These are phyloP conservation scores for Cerceris ruficornis DNA, from an alignment of 2,888 invertebrate species.

Conservation along the genomic window DNA sequence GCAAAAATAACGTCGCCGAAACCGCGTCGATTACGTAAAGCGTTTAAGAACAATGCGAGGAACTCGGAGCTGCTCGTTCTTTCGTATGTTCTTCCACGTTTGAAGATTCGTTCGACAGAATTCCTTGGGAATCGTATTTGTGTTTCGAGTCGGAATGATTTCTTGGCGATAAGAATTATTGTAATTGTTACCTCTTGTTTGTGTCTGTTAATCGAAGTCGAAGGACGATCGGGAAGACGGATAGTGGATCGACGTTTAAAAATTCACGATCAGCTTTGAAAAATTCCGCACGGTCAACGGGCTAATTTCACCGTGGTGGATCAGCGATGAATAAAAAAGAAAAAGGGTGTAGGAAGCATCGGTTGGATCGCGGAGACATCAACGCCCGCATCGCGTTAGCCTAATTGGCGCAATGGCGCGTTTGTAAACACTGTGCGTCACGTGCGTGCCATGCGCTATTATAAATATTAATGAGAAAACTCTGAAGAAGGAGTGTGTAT, in stretches of 20 bases:
- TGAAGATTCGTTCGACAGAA: no score
- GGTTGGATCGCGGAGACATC: neutral
- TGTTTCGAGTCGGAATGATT: no score
- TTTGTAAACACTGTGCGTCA: conserved; percentile 52
- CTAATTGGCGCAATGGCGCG: conserved; percentile 35
- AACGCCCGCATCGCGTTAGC: conserved; percentile 31
- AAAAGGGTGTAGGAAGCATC: neutral
- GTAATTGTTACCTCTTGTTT: no score
- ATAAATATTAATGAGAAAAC: conserved; percentile 65
- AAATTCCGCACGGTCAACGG: no score
- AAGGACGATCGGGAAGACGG: no score
- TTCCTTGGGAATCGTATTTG: no score
- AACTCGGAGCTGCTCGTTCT: neutral
- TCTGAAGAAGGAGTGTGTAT: conserved; percentile 57
- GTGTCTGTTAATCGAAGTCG: no score
- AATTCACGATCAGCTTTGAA: no score
- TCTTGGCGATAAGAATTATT: no score
- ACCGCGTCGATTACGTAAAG: neutral
- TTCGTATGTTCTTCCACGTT: neutral
- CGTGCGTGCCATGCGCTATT: conserved; percentile 30
- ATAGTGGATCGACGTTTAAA: no score
- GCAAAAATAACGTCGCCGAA: neutral
- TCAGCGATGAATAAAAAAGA: neutral
- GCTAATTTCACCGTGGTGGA: neutral
- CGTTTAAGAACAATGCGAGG: neutral